These are phyloP conservation scores for Geopemphigus sp. DNA, from an alignment of 1,140 invertebrate genomes.

Conservation along the genomic window DNA sequence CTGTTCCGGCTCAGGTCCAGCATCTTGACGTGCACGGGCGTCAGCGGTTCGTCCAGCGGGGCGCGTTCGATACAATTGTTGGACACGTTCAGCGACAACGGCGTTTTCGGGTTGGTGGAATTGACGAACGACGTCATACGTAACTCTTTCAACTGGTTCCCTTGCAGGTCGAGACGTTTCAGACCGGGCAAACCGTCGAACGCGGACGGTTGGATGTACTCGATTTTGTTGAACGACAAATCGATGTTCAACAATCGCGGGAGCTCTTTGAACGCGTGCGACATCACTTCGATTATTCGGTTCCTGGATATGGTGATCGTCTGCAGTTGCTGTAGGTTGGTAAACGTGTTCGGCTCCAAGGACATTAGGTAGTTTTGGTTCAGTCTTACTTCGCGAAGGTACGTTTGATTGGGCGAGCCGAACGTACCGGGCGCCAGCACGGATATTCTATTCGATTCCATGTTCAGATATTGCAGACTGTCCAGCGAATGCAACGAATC, in stretches of 20 bases:
- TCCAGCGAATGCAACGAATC: slow-evolving; percentile 64
- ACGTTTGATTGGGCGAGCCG: slow-evolving; percentile 66
- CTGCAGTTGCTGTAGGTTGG: slow-evolving; percentile 64
- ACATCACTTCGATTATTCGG: slow-evolving; percentile 62
- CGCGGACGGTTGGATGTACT: slow-evolving; percentile 62
- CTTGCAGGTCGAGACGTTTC: slow-evolving; percentile 69
- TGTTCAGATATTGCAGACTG: slow-evolving; percentile 76
- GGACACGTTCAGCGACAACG: slow-evolving; percentile 68
- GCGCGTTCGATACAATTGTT: slow-evolving; percentile 66
- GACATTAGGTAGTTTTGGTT: slow-evolving; percentile 70
- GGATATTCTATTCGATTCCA: slow-evolving; percentile 78
- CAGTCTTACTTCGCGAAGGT: slow-evolving; percentile 72
- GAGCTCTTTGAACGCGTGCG: slow-evolving; percentile 65
- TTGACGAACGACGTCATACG: slow-evolving; percentile 68
- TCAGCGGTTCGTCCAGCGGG: slow-evolving; percentile 59
- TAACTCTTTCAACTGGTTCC: slow-evolving; percentile 67
- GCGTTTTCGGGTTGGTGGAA: slow-evolving; percentile 62
- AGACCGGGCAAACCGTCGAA: slow-evolving; percentile 69
- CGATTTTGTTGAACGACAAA: slow-evolving; percentile 67
- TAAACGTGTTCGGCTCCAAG: slow-evolving; percentile 65
- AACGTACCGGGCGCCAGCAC: slow-evolving; percentile 66
- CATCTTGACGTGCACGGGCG: slow-evolving; percentile 61
- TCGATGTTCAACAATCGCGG: slow-evolving; percentile 68
- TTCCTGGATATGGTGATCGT: slow-evolving; percentile 72
- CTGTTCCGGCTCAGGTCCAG: slow-evolving; percentile 71